Percentiles rank a stretch among this genome's conserved stretches.
These are phyloP conservation scores for mouse (Mus musculus) DNA, from an alignment of 2,113 vertebrate genomes.

Conservation along the genomic window DNA sequence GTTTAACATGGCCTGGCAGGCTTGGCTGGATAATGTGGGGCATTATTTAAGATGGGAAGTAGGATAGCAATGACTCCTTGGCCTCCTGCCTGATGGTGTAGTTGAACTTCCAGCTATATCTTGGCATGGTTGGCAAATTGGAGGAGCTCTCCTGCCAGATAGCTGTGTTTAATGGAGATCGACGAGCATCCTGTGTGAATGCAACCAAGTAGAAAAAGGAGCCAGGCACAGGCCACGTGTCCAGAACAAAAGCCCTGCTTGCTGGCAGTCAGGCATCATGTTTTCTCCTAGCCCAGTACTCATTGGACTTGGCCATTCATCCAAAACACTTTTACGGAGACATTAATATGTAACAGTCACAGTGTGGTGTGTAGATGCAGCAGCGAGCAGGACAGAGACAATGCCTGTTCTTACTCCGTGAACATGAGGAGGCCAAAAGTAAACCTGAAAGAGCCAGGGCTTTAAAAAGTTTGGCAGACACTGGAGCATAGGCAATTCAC, in stretches of 20 bases:
- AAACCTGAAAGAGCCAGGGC: constrained; percentile 5
- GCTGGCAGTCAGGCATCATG: constrained; percentile 28
- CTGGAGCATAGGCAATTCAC: background rate
- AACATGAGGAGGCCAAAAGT: constrained; percentile 1
- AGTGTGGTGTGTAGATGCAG: constrained; percentile 39
- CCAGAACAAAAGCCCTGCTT: constrained; percentile 68
- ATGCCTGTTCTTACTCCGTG: background rate
- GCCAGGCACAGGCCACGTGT: constrained; percentile 60
- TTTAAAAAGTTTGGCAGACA: constrained; percentile 2
- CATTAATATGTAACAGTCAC: constrained; percentile 61
- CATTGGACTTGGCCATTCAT: constrained; percentile 48
- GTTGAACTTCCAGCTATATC: constrained; percentile 65
- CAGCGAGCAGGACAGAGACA: constrained; percentile 43
- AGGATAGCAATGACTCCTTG: constrained; percentile 66
- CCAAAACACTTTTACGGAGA: constrained; percentile 47
- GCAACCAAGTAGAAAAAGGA: constrained; percentile 32
- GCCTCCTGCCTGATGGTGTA: constrained; percentile 65
- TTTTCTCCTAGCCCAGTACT: constrained; percentile 39
- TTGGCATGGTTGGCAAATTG: constrained; percentile 71
- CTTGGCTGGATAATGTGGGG: constrained; percentile 59
- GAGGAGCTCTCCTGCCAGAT: constrained; percentile 64
- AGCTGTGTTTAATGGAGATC: constrained; percentile 63
- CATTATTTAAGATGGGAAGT: constrained; percentile 76
- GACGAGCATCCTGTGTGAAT: constrained; percentile 51
- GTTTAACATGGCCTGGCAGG: constrained; percentile 69